A percentile compares a stretch with the other conserved stretches of the same genome.
Evolutionary conservation across 1,140 invertebrate genomes (phyloP).

Genomic region (Tetragonula clypearis): DNA sequence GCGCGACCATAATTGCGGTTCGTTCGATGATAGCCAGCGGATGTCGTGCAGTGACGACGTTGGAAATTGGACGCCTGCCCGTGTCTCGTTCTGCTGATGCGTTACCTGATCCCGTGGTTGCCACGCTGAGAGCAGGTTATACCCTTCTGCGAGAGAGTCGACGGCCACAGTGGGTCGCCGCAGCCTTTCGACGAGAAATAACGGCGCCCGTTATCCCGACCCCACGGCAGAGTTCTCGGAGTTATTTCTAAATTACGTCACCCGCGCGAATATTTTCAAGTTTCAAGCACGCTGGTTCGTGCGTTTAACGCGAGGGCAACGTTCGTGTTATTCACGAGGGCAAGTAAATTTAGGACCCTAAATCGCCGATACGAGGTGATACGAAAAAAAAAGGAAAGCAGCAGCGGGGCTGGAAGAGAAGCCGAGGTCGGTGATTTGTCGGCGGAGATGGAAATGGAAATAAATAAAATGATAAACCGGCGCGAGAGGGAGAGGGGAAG

Average conservation of each 20-base stretch:
- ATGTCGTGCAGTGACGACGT: neutral
- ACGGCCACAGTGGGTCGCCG: neutral
- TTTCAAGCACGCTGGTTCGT: neutral
- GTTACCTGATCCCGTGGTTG: neutral
- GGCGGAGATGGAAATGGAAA: constrained; percentile 5
- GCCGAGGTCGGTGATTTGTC: neutral
- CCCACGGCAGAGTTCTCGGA: neutral
- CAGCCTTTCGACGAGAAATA: constrained; percentile 10
- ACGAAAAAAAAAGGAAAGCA: neutral
- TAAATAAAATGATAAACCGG: neutral
- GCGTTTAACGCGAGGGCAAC: no score
- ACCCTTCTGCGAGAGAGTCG: neutral
- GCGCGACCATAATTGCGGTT: neutral
- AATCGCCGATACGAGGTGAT: neutral
- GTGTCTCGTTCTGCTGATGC: neutral
- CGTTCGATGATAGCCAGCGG: neutral
- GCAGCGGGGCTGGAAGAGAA: neutral
- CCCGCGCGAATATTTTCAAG: neutral
- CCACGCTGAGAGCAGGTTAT: neutral
- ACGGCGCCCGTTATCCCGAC: constrained; percentile 1
- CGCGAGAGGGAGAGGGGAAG: neutral
- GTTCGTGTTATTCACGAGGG: no score
- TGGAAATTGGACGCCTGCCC: neutral
- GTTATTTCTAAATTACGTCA: constrained; percentile 6
- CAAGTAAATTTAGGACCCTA: neutral